Conservation (phyloP, 53 echinoderm and acorn worm genomes). For the Antedon mediterranea region DNA sequence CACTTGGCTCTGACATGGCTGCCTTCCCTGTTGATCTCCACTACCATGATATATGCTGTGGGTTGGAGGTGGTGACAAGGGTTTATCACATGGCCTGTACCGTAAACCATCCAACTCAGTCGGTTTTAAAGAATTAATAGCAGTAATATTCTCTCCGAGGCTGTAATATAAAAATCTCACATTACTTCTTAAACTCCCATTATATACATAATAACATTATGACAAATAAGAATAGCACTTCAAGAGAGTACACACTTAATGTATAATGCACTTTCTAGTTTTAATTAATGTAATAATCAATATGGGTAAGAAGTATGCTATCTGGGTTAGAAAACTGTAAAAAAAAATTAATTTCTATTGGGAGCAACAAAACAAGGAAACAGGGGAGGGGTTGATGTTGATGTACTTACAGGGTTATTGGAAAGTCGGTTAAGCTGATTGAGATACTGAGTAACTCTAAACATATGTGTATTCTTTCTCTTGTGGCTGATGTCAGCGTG, state of each 20-base stretch:
- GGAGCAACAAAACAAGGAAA: no score
- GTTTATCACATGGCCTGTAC: no score
- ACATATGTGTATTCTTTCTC: conserved; percentile 45
- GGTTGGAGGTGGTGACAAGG: not conserved
- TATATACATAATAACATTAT: no score
- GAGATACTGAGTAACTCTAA: conserved; percentile 45
- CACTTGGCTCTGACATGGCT: conserved; percentile 24
- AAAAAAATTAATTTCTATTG: no score
- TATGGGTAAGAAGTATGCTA: no score
- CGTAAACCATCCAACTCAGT: conserved; percentile 26
- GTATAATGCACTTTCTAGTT: no score
- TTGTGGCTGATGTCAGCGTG: conserved; percentile 35
- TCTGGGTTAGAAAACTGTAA: no score
- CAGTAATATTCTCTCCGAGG: conserved; percentile 62
- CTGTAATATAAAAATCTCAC: conserved; percentile 9
- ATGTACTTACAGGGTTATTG: conserved; percentile 52
- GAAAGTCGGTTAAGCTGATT: conserved; percentile 48
- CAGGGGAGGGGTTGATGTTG: no score
- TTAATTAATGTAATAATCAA: no score
- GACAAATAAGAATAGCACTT: no score
- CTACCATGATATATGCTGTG: not conserved
- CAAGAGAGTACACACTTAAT: no score
- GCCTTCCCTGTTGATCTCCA: not conserved
- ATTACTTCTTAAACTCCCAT: no score
- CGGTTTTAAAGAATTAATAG: conserved; percentile 35